Percentiles rank a stretch among this genome's conserved stretches.
Evolutionary conservation across 2,888 invertebrate species (phyloP).

Genomic region (Megaustenia siamemsis): DNA sequence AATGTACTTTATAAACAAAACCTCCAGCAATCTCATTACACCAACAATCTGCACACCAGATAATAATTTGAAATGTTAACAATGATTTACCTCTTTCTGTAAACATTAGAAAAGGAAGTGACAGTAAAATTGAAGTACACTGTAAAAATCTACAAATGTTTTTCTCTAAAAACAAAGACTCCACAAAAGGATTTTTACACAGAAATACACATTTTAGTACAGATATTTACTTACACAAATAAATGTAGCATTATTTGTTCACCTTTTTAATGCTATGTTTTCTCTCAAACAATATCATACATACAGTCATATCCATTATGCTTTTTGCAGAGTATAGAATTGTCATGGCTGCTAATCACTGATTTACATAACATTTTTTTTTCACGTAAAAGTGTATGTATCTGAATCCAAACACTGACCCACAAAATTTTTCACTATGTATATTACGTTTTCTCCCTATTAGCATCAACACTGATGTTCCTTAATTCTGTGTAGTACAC

Average conservation of each 20-base stretch:
- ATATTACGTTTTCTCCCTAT: too few relatives aligned
- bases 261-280: too few relatives aligned
- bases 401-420: too few relatives aligned
- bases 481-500: too few relatives aligned
- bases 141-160: neutral
- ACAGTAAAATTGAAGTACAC: neutral
- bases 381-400: too few relatives aligned
- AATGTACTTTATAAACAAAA: neutral
- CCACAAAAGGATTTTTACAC: neutral
- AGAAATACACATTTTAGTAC: neutral
- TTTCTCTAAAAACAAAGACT: neutral
- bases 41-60: neutral
- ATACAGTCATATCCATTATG: too few relatives aligned
- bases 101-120: neutral
- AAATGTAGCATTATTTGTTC: neutral
- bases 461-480: too few relatives aligned
- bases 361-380: too few relatives aligned
- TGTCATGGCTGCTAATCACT: too few relatives aligned
- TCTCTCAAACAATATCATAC: too few relatives aligned
- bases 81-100: neutral
- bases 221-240: neutral
- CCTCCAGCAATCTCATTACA: neutral
- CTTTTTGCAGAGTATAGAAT: too few relatives aligned
- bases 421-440: too few relatives aligned
- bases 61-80: neutral